Conservation (phyloP, 2,797 vertebrate species). For the Sylvia borin region DNA sequence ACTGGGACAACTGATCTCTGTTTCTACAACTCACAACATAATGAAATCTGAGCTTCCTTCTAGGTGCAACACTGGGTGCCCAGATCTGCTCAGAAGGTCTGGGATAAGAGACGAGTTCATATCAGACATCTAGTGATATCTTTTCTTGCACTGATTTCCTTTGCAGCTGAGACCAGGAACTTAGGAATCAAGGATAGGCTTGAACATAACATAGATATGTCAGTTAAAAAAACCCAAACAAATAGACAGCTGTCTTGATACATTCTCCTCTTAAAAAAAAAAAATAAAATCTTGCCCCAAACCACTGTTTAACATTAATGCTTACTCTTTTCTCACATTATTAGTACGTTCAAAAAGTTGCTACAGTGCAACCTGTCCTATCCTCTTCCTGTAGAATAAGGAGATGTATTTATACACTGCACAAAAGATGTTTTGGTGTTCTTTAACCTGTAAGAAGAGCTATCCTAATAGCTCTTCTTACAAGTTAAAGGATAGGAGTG, state of each 20-base stretch:
- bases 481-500: too few species aligned
- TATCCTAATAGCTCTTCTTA: not conserved
- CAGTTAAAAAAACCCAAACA: not conserved
- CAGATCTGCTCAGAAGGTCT: not conserved
- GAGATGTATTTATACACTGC: not conserved
- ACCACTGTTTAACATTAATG: not conserved
- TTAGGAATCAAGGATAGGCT: not conserved
- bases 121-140: not conserved
- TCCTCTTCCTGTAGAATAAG: not conserved
- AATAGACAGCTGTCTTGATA: not conserved
- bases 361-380: not conserved
- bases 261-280: not conserved
- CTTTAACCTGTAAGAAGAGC: not conserved
- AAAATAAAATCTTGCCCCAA: not conserved
- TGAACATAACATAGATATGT: not conserved
- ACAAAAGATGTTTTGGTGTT: not conserved
- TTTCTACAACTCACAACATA: not conserved
- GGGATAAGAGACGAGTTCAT: not conserved
- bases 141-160: not conserved
- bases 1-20: not conserved
- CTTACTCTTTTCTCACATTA: not conserved
- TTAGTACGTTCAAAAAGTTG: not conserved
- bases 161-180: not conserved
- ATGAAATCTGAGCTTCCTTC: not conserved
- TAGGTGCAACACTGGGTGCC: not conserved